Conservation (phyloP, 2,113 vertebrate genomes). For the Sinocyclocheilus grahami region DNA sequence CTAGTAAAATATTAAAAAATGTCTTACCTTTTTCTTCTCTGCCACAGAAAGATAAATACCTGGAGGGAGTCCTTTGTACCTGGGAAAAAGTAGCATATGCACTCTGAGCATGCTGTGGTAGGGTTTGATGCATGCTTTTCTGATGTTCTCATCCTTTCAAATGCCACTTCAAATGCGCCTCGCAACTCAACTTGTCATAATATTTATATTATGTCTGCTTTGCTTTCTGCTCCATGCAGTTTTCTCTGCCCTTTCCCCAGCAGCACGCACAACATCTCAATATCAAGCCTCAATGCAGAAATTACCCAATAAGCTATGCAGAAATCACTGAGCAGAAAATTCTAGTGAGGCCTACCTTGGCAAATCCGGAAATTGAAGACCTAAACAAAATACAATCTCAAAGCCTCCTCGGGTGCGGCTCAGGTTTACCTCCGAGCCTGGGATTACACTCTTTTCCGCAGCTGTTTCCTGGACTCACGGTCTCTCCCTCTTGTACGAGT, state of each 20-base stretch:
- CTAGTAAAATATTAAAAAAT: constrained; percentile 48
- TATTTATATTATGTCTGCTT: constrained; percentile 23
- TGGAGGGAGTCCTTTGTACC: constrained; percentile 43
- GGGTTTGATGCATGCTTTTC: constrained; percentile 33
- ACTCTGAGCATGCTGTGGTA: constrained; percentile 8
- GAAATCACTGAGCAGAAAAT: constrained; percentile 22
- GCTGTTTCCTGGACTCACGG: constrained; percentile 60
- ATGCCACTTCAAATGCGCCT: constrained; percentile 28
- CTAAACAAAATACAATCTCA: constrained; percentile 57
- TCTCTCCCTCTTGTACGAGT: constrained; percentile 57
- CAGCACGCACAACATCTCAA: constrained; percentile 9
- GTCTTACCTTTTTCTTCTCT: constrained; percentile 27
- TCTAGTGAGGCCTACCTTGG: background rate
- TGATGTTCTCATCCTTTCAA: constrained; percentile 36
- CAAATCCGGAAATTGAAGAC: constrained; percentile 54
- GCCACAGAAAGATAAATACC: constrained; percentile 54
- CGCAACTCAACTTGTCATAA: constrained; percentile 28
- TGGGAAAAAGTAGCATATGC: constrained; percentile 22
- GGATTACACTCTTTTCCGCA: constrained; percentile 18
- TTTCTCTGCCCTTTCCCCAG: background rate
- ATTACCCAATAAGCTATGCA: constrained; percentile 15
- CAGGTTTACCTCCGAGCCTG: constrained; percentile 48
- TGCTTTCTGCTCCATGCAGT: background rate
- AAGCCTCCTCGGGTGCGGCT: constrained; percentile 39
- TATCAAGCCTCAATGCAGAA: constrained; percentile 13